A percentile compares a stretch with the other conserved stretches of the same genome.
Evolutionary conservation across 2,113 vertebrate species (phyloP).

Genomic region (Myodes glareolus): DNA sequence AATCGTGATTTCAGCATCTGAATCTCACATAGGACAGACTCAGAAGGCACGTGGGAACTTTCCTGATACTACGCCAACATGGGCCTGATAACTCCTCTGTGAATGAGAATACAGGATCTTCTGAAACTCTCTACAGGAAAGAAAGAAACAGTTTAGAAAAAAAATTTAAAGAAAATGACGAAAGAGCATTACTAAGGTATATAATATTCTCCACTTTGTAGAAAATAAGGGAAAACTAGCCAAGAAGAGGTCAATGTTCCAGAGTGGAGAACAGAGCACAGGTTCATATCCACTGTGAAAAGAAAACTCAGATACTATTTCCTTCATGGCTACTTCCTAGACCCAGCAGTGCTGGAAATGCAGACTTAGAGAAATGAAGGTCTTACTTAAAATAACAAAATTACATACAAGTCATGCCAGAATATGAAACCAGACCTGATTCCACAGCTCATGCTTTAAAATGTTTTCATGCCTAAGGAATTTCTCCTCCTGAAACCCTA

Average conservation of each 20-base stretch:
- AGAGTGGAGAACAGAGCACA: background rate
- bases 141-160: slow-evolving; percentile 5
- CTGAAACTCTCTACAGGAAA: slow-evolving; percentile 23
- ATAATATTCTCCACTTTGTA: background rate
- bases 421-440: background rate
- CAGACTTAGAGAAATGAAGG: background rate
- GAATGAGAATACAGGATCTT: slow-evolving; percentile 26
- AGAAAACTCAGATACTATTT: slow-evolving; percentile 23
- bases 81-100: background rate
- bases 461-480: background rate
- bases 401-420: background rate
- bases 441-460: slow-evolving; percentile 14
- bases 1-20: background rate
- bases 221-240: background rate
- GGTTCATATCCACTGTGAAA: background rate
- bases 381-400: slow-evolving; percentile 43
- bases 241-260: background rate
- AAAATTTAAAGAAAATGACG: background rate
- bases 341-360: background rate
- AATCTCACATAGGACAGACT: background rate
- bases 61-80: background rate
- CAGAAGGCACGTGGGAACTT: background rate
- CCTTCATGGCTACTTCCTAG: background rate
- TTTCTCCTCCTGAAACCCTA: background rate
- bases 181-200: background rate